Base-by-base conservation (phyloP, 2,797 vertebrate genomes). In the Iguana delicatissima region DNA sequence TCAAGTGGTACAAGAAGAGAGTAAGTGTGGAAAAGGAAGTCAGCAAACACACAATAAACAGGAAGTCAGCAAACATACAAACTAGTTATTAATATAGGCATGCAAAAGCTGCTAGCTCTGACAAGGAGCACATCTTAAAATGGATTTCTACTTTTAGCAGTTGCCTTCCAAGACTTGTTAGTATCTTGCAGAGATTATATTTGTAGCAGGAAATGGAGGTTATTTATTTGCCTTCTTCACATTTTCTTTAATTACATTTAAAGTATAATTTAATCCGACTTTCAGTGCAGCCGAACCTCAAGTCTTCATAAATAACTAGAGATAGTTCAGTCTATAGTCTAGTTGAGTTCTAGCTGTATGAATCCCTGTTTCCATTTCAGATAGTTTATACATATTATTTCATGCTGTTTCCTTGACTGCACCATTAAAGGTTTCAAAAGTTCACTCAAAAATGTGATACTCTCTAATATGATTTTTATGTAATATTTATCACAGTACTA, bases 51-150 rank as follows among this genome's bases (percentile, higher is more conserved):
- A 42, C 42, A 42, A 62, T 3, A 62, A 62, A 62, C 59, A 20
- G 18, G 20, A 62, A 62, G 59, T 62, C 59, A 62, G 20, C 20
- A 22, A 62, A 22, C 20, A 12, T 69, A 26, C 67, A 69, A 69
- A 69, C 29, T 32, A 32, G 1, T 69, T 32, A 32, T 69, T 69
- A 69, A 2, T 32, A 69, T 32, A 32, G 67, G 9, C 29, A 32
- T 32, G 29, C 67, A 69, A 69, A 69, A 13, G 26, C 29, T 3
- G 67, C 67, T 69, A 69, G 3, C 29, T 32, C 9, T 69, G 67
- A 69, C 26, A 29, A 79, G 73, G 55, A 79, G 67, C 59, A 85
- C 24, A 62, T 72, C 59, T 72, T 89, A 82, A 69, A 50, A 87
- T 35, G 73, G 10, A 62, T 52, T 84, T 86, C 73, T 22, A 50